Evolutionary conservation across 2,113 vertebrate genomes (phyloP).

Genomic region (Cynopterus brachyotis): DNA sequence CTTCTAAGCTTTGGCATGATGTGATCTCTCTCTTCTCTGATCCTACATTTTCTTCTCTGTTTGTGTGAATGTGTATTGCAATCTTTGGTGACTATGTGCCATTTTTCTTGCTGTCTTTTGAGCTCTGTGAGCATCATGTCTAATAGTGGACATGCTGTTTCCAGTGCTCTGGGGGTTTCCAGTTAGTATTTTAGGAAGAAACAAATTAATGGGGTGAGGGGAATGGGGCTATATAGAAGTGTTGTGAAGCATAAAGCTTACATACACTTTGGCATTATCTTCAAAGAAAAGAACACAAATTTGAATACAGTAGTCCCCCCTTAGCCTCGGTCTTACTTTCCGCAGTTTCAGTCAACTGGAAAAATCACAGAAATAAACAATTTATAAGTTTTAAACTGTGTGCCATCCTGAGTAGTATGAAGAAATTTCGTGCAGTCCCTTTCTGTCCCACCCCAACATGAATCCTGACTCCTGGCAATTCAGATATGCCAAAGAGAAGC

Average conservation of each 20-base stretch:
- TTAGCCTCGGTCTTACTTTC: background rate
- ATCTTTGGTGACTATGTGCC: background rate
- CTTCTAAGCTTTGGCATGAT: background rate
- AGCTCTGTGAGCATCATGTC: background rate
- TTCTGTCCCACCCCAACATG: background rate
- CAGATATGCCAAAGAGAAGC: background rate
- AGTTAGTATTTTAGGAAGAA: background rate
- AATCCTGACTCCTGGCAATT: background rate
- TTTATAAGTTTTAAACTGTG: background rate
- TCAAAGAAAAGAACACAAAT: background rate
- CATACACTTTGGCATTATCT: background rate
- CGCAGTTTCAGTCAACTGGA: background rate
- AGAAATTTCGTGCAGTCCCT: background rate
- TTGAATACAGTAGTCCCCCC: background rate
- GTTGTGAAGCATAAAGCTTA: background rate
- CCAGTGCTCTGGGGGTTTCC: background rate
- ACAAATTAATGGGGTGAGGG: background rate
- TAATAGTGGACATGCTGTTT: background rate
- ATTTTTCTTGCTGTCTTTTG: background rate
- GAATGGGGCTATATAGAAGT: background rate
- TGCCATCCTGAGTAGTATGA: background rate
- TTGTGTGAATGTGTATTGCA: rapidly evolving
- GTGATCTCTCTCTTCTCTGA: background rate
- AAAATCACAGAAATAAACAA: background rate
- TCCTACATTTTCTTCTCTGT: no score